Base-by-base conservation (phyloP, 2,888 invertebrate species). In the Dasypolia templi region DNA sequence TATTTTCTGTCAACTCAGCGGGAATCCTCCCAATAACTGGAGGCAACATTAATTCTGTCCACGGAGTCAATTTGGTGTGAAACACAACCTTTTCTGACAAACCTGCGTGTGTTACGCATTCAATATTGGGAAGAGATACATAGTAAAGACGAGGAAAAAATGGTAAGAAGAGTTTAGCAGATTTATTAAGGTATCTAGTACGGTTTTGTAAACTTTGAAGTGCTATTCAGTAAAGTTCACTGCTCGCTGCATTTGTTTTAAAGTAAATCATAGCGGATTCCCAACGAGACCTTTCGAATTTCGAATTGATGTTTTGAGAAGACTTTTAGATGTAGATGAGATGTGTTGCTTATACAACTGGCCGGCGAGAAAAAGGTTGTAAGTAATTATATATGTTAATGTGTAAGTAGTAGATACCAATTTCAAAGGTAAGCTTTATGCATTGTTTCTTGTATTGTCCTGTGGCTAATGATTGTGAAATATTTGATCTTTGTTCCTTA, bases 31-130 rank as follows among this genome's bases (percentile, higher is more conserved):
- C 61, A 39, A 68, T 65, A 32, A 55, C 17, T 55, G 39, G 2
- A 53, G 26, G 26, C 29, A 55, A 44, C 42, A 71, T 81, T 79
- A 66, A 81, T 81, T 81, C 84, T 22, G 49, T 56, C 19, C 81
- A 81, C 81, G 84, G 39, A 85, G 63, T 46, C 85, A 84, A 82
- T 84, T 82, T 59, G 44, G 65, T 59, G 58, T 22, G 56, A 70
- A 62, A 79, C 39, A 70, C 46, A 73, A 66, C 42, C 61, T 79
- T 66, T 46, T 73, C 35, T 49, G 49, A 55, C 55, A 58, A 61
- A 65, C 64, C 51, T 59, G 42, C 32, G 44, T 65, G 14, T 55
- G 46, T 56, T 35, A 62, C 32, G 58, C 51, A 51, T 42, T 71
- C 35, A 58, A 59, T 79, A 81, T 62, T 32, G 17, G 19, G 7